Base-by-base conservation (phyloP, 2,797 vertebrate genomes). In the Megalops cyprinoides region DNA sequence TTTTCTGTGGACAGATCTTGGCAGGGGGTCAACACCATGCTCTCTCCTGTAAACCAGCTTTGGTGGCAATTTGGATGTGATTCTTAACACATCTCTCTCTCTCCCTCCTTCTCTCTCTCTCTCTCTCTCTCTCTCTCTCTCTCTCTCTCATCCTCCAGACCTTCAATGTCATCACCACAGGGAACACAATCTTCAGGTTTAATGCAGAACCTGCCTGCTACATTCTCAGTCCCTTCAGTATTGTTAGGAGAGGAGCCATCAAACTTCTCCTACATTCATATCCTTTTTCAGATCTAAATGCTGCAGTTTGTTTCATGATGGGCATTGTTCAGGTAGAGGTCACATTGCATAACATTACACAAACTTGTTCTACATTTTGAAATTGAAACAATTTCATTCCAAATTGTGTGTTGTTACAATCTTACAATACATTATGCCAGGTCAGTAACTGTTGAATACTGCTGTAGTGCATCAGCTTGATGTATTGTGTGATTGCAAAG, bases 181-280 rank as follows among this genome's bases (percentile, higher is more conserved):
- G 97, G 87, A 99, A 98, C 87, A 92, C 96, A 76, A 98, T 99
- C 93, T 99, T 90, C 93, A 96, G 98, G 88, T 99, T 99, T 94
- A 96, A 96, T 0, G 96, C 98, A 5, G 98, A 98, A 0, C 94
- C 96, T 0, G 96, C 98, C 6, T 94, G 98, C 87, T 98, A 98
- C 92, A 62, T 96, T 91, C 93, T 99, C 92, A 97, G 94, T 62
- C 96, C 98, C 74, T 99, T 99, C 91, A 96, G 93, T 88, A 5
- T 87, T 46, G 1, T 99, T 86, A 92, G 98, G 83, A 96, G 95
- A 88, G 90, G 90, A 86, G 94, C 98, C 90, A 99, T 99, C 90
- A 96, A 94, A 95, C 94, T 99, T 94, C 97, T 99, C 88, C 96
- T 98, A 93, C 98, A 99, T 95, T 96, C 97, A 99, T 99, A 99